Evolutionary conservation across 1,140 invertebrate genomes (phyloP).

Genomic region (Bicyclus anynana): DNA sequence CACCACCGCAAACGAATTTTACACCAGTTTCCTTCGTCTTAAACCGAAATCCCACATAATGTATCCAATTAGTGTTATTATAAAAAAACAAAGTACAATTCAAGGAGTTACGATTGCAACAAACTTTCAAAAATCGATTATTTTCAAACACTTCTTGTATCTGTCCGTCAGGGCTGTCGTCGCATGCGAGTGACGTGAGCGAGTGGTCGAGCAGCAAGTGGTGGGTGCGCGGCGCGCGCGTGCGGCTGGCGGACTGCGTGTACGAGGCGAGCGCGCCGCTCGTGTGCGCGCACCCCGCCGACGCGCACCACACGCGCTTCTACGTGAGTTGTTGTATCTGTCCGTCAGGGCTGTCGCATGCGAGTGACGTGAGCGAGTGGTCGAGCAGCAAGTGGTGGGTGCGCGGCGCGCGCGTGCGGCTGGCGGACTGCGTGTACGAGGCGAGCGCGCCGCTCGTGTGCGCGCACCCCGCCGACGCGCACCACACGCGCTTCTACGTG

Average conservation of each 20-base stretch:
- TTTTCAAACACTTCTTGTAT: too few relatives aligned
- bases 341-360: background rate
- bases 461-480: slow-evolving; percentile 82
- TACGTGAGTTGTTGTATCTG: slow-evolving; percentile 92
- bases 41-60: too few relatives aligned
- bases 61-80: too few relatives aligned
- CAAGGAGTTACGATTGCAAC: too few relatives aligned
- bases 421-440: slow-evolving; percentile 77
- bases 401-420: slow-evolving; percentile 29
- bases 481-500: slow-evolving; percentile 91
- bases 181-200: background rate
- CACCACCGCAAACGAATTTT: too few relatives aligned
- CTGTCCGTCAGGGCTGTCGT: background rate
- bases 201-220: slow-evolving; percentile 26
- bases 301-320: slow-evolving; percentile 88
- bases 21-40: too few relatives aligned
- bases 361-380: slow-evolving; percentile 17
- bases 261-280: slow-evolving; percentile 87
- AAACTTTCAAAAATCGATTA: too few relatives aligned
- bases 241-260: slow-evolving; percentile 15
- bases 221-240: slow-evolving; percentile 30
- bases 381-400: slow-evolving; percentile 22
- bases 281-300: slow-evolving; percentile 82
- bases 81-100: too few relatives aligned
- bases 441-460: slow-evolving; percentile 85